Evolutionary conservation across 2,113 vertebrate genomes (phyloP).

Genomic region (Rhinogobius similis): DNA sequence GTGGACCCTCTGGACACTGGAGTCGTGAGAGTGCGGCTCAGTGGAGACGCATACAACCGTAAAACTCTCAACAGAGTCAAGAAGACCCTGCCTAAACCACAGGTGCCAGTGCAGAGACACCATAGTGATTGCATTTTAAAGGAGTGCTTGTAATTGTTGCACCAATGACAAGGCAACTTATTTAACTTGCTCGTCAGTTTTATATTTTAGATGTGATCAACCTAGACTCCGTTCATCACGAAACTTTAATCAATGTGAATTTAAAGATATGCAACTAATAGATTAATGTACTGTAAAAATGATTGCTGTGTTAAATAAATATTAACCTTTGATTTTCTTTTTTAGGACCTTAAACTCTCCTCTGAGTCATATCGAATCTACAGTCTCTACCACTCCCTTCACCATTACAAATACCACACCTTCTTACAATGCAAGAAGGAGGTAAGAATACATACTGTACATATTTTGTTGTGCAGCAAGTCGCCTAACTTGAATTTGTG

Average conservation of each 20-base stretch:
- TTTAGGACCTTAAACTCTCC: constrained; percentile 89
- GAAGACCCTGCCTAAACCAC: constrained; percentile 87
- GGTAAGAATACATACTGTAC: constrained; percentile 70
- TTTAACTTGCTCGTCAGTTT: background rate
- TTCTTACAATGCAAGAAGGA: constrained; percentile 93
- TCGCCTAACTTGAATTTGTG: background rate
- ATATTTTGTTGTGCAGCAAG: background rate
- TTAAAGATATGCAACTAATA: too few relatives aligned
- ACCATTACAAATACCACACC: constrained; percentile 95
- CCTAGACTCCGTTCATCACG: background rate
- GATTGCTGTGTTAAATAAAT: background rate
- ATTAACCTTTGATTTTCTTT: constrained; percentile 3
- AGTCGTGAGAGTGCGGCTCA: constrained; percentile 82
- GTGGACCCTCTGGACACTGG: constrained; percentile 79
- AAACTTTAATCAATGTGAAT: background rate
- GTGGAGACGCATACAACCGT: constrained; percentile 89
- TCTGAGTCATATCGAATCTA: constrained; percentile 87
- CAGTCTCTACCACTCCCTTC: constrained; percentile 91
- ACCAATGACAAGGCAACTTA: too few relatives aligned
- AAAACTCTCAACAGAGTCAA: constrained; percentile 93
- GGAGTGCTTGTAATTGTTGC: too few relatives aligned
- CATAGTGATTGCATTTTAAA: too few relatives aligned
- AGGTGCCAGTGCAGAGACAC: constrained; percentile 53
- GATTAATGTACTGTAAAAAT: background rate
- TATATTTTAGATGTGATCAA: background rate